Conservation (phyloP, 2,113 vertebrate genomes). For the Pitta sordida region DNA sequence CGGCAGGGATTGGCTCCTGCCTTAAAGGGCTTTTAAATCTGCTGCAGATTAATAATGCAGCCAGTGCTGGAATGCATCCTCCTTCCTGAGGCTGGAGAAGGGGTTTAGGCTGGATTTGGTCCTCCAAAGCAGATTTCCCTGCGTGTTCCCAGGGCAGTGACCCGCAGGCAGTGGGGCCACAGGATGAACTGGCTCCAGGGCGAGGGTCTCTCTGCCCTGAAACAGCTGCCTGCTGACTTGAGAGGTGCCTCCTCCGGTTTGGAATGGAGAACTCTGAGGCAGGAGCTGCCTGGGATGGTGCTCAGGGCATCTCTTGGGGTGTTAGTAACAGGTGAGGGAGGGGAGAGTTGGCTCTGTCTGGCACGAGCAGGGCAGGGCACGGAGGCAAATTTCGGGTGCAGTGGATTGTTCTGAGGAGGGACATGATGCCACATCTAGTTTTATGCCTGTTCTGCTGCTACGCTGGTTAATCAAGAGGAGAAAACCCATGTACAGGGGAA, state of each 20-base stretch:
- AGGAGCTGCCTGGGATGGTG: background rate
- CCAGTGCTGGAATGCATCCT: background rate
- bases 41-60: constrained; percentile 57
- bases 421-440: fast-evolving
- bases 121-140: background rate
- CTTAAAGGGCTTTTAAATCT: constrained; percentile 66
- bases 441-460: background rate
- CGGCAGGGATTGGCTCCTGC: constrained; percentile 19
- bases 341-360: background rate
- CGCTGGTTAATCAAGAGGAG: background rate
- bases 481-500: background rate
- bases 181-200: fast-evolving
- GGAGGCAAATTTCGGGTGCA: background rate
- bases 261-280: background rate
- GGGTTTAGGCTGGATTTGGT: background rate
- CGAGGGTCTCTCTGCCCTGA: fast-evolving
- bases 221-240: background rate
- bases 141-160: background rate
- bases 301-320: fast-evolving
- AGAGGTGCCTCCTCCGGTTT: background rate
- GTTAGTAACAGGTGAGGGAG: background rate
- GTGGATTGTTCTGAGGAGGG: fast-evolving
- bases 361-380: background rate
- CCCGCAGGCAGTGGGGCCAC: fast-evolving
- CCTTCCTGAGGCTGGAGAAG: background rate